Evolutionary conservation across 2,888 invertebrate species (phyloP), one percentile per base, ranked within the genome.

Genomic region (Leptinotarsa juncta): DNA sequence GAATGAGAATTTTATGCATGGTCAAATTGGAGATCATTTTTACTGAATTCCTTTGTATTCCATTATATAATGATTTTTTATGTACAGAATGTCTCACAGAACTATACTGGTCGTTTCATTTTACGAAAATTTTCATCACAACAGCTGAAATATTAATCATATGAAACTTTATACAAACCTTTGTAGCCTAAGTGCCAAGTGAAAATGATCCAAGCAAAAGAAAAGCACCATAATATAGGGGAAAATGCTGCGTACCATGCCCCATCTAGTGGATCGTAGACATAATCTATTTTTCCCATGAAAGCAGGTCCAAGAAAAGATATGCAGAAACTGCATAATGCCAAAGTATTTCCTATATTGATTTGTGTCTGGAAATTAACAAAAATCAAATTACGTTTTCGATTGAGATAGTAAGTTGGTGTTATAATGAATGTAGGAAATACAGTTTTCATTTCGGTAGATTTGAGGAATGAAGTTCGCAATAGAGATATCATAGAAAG

Each of bases 211-310:
- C 94, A 94, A n/a, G 89, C 90, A 81, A 93, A 92, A 75, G 92
- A 88, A 18, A 90, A 86, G 80, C 93, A 93, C 93, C 93, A 94
- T 18, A 91, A 90, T 72, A 93, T 91, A 0, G 93, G 93, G 4
- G 92, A 91, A 80, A 93, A 91, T 3, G 93, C 93, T 16, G 93
- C 93, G 82, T 93, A 94, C 82, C 90, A 89, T 4, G 93, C 93
- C 0, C 93, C 93, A 85, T 93, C 91, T 3, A 88, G 86, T 1
- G 92, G 89, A 82, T 92, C 90, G 79, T 93, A 93, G 10, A 89
- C 86, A 80, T 93, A 93, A 81, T 89, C 86, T 53, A 91, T 90
- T 65, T 89, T 89, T 1, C 93, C 91, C 93, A 93, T 93, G 67
- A 90, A 90, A 0, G 92, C 90, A 3, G 93, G 92, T 1, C 91